phyloP scores from a whole-genome alignment of 2,113 vertebrate species.

The Petroica traversi region DNA sequence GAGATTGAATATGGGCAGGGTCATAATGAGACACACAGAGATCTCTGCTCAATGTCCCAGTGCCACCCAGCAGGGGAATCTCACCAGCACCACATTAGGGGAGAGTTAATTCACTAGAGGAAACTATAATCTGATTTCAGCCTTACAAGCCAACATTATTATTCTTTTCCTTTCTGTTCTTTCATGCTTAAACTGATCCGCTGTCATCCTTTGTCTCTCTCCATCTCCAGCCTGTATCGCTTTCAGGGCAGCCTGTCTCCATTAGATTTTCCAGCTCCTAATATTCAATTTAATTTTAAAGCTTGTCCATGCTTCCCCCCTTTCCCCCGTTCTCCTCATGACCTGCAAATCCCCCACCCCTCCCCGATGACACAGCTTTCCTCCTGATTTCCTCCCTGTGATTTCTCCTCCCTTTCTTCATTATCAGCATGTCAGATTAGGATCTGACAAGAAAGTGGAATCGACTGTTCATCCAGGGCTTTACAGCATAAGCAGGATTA shows the following conservation, averaged over 20 bases:
- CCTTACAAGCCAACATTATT: conserved; percentile 38
- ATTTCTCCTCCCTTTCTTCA: conserved; percentile 44
- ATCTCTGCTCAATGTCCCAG: background rate
- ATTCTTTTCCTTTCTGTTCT: conserved; percentile 52
- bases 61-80: background rate
- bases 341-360: background rate
- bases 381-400: background rate
- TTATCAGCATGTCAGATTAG: conserved; percentile 71
- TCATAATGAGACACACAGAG: background rate
- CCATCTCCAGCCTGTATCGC: background rate
- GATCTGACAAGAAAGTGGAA: conserved; percentile 64
- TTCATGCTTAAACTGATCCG: conserved; percentile 41
- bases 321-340: background rate
- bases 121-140: conserved; percentile 58
- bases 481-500: conserved; percentile 66
- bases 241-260: conserved; percentile 32
- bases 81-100: background rate
- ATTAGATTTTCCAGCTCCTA: conserved; percentile 51
- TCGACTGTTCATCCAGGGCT: conserved; percentile 19
- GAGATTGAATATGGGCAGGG: background rate
- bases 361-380: background rate
- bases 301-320: background rate
- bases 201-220: conserved; percentile 53
- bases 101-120: conserved; percentile 48
- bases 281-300: conserved; percentile 70